Percentiles rank a stretch among this genome's conserved stretches.
These are phyloP conservation scores for Drosophila crucigera DNA, from an alignment of 2,888 invertebrate species.

Conservation along the genomic window DNA sequence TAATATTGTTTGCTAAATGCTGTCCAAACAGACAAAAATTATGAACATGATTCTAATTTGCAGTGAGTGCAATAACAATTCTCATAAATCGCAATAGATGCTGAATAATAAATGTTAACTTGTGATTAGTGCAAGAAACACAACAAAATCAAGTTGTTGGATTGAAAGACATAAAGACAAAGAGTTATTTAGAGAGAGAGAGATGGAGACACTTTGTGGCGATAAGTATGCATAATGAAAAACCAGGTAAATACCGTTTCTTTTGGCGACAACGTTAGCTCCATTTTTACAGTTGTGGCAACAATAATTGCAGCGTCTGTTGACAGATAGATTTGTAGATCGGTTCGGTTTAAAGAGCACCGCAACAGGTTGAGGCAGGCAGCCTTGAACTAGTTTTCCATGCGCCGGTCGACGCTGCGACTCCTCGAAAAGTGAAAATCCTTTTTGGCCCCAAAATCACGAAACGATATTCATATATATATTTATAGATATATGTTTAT, in stretches of 20 bases:
- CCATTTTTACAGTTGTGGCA: slow-evolving; percentile 57
- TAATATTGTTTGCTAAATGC: slow-evolving; percentile 3
- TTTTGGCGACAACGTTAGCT: slow-evolving; percentile 80
- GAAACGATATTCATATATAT: slow-evolving; percentile 3
- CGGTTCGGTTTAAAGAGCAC: slow-evolving; percentile 21
- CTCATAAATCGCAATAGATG: slow-evolving; percentile 26
- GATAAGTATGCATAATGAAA: slow-evolving; percentile 57
- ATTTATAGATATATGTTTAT: neutral
- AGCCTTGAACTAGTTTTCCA: slow-evolving; percentile 79
- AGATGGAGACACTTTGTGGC: slow-evolving; percentile 6
- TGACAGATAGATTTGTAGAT: slow-evolving; percentile 14
- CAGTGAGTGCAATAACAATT: slow-evolving; percentile 15
- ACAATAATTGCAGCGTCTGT: slow-evolving; percentile 8
- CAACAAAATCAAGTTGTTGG: slow-evolving; percentile 40
- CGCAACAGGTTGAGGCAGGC: slow-evolving; percentile 39
- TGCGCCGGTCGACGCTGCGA: neutral
- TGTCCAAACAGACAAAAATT: slow-evolving; percentile 11
- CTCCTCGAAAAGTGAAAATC: slow-evolving; percentile 55
- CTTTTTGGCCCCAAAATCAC: slow-evolving; percentile 33
- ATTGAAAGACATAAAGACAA: neutral
- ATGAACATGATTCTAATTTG: slow-evolving; percentile 19
- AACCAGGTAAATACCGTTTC: slow-evolving; percentile 81
- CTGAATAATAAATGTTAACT: slow-evolving; percentile 38
- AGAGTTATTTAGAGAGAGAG: slow-evolving; percentile 16
- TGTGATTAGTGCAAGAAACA: slow-evolving; percentile 36